Evolutionary conservation across 2,888 invertebrate species (phyloP).

Genomic region (Alsophila aescularia): DNA sequence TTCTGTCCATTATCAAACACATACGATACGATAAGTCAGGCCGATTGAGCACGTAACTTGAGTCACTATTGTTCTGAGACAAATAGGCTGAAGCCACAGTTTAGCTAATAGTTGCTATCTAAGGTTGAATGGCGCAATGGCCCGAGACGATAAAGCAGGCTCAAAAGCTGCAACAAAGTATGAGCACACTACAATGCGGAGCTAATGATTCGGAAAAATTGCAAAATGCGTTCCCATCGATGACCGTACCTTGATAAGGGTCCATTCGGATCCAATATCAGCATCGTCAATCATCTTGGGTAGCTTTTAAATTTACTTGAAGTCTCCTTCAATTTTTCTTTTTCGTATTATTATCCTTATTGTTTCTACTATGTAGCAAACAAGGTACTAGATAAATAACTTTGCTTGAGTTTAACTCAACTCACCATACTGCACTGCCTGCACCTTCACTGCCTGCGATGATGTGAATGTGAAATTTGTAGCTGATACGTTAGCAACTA

Average conservation of each 20-base stretch:
- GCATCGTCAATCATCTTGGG: neutral
- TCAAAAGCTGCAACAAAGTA: neutral
- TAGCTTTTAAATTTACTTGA: no score
- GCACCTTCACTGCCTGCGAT: neutral
- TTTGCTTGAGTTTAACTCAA: no score
- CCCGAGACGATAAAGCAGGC: constrained; percentile 24
- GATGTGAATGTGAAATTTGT: neutral
- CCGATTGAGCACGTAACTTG: constrained; percentile 54
- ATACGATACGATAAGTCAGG: constrained; percentile 12
- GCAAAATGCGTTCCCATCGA: constrained; percentile 17
- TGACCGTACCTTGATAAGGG: neutral
- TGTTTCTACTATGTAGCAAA: neutral
- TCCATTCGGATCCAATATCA: neutral
- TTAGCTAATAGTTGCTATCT: constrained; percentile 30
- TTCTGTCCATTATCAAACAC: constrained; percentile 14
- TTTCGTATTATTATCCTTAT: no score
- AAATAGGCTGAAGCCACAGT: constrained; percentile 54
- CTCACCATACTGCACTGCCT: neutral
- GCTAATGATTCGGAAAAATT: constrained; percentile 26
- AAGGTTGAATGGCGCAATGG: constrained; percentile 51
- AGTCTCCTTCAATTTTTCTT: no score
- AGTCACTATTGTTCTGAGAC: constrained; percentile 55
- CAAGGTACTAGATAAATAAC: no score
- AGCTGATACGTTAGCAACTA: neutral
- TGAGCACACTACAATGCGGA: constrained; percentile 11